phyloP scores from a whole-genome alignment of 2,888 invertebrate genomes.

The Esperia sulphurella region DNA sequence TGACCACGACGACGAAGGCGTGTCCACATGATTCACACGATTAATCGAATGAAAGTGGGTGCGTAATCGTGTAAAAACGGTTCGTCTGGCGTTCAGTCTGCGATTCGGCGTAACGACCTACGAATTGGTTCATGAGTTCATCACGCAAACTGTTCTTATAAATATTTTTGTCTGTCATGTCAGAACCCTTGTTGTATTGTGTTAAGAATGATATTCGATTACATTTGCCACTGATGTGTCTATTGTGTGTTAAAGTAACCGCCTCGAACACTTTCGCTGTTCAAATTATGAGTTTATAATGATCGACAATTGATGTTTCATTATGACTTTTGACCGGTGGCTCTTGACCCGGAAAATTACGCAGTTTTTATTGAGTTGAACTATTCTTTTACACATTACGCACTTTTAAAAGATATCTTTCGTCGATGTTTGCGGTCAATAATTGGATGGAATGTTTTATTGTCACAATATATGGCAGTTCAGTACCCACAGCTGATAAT shows the following conservation, averaged over 20 bases:
- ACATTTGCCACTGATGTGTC: slow-evolving; percentile 1
- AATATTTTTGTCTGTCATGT: background rate
- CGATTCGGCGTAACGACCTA: slow-evolving; percentile 36
- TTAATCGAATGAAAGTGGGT: slow-evolving; percentile 38
- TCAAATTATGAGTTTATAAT: slow-evolving; percentile 48
- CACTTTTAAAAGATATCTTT: too few species aligned
- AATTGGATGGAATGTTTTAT: too few species aligned
- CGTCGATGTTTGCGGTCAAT: too few species aligned
- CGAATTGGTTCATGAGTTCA: slow-evolving; percentile 47
- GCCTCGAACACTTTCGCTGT: slow-evolving; percentile 39
- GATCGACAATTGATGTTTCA: slow-evolving; percentile 43
- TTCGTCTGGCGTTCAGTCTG: slow-evolving; percentile 33
- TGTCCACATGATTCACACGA: slow-evolving; percentile 30
- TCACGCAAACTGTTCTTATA: slow-evolving; percentile 34
- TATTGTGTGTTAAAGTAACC: slow-evolving; percentile 15
- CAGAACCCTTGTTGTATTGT: background rate
- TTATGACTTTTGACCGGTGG: slow-evolving; percentile 42
- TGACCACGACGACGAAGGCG: slow-evolving; percentile 4
- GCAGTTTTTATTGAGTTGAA: background rate
- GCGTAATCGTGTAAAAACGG: slow-evolving; percentile 35
- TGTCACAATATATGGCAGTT: too few species aligned
- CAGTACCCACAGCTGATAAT: too few species aligned
- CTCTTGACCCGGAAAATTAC: slow-evolving; percentile 14
- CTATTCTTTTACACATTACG: too few species aligned
- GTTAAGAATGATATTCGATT: background rate